Conservation (phyloP, 1,140 invertebrate species). For the Matsumurasca onukii region DNA sequence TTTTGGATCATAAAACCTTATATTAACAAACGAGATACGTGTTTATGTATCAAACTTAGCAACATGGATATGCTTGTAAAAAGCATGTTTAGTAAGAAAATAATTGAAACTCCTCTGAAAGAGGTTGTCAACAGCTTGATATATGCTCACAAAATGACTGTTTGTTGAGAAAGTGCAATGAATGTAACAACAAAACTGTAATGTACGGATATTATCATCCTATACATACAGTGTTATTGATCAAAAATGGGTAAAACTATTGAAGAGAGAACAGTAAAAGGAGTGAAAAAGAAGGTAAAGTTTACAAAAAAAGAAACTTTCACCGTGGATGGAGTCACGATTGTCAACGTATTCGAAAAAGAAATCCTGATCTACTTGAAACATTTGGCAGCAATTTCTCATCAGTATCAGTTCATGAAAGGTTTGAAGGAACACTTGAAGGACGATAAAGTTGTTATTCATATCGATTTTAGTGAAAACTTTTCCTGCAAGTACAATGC, state of each 20-base stretch:
- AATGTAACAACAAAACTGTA: background rate
- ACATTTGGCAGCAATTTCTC: background rate
- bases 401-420: background rate
- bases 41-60: constrained; percentile 2
- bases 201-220: background rate
- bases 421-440: background rate
- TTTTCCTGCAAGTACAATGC: background rate
- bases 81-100: constrained; percentile 4
- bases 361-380: background rate
- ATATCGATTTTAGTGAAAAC: constrained; percentile 1
- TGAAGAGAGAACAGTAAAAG: background rate
- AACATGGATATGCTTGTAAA: background rate
- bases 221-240: background rate
- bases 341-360: background rate
- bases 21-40: background rate
- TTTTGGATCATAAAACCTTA: constrained; percentile 7
- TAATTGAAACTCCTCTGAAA: background rate
- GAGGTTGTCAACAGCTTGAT: background rate
- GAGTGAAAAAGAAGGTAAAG: background rate
- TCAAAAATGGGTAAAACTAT: background rate
- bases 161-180: background rate
- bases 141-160: background rate
- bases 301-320: constrained; percentile 11
- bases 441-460: background rate
- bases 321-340: background rate